A percentile compares a stretch with the other conserved stretches of the same genome.
Evolutionary conservation across 2,797 vertebrate genomes (phyloP).

Genomic region (Phalloptychus januarius): DNA sequence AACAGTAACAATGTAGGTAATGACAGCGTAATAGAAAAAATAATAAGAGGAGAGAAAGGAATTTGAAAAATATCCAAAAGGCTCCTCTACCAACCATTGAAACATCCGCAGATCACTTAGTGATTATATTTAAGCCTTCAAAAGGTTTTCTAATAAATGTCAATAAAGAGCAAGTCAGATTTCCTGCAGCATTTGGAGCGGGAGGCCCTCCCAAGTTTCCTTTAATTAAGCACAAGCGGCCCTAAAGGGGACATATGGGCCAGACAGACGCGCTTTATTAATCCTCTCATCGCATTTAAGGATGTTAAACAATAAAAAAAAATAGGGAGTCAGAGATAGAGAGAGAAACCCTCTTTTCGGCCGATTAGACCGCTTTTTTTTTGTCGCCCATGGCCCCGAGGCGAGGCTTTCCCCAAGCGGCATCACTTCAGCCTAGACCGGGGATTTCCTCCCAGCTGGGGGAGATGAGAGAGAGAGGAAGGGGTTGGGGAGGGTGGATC

Average conservation of each 20-base stretch:
- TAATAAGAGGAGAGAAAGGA: background rate
- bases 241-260: slow-evolving; percentile 70
- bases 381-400: slow-evolving; percentile 33
- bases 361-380: slow-evolving; percentile 15
- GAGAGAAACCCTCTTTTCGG: slow-evolving; percentile 6
- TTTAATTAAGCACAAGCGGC: slow-evolving; percentile 70
- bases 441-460: slow-evolving; percentile 13
- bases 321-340: slow-evolving; percentile 1
- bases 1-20: too few relatives aligned
- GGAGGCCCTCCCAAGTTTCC: slow-evolving; percentile 21
- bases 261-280: slow-evolving; percentile 68
- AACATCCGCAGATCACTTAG: background rate
- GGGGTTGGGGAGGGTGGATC: background rate
- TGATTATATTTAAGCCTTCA: background rate
- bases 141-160: slow-evolving; percentile 37
- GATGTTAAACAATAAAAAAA: slow-evolving; percentile 63
- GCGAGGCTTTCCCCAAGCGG: slow-evolving; percentile 41
- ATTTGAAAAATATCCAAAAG: background rate
- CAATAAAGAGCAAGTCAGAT: slow-evolving; percentile 38
- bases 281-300: slow-evolving; percentile 67
- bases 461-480: too few relatives aligned
- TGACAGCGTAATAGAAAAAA: background rate
- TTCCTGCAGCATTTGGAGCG: slow-evolving; percentile 11
- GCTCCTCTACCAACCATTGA: background rate
- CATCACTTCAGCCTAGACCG: slow-evolving; percentile 8